Evolutionary conservation across 1,140 invertebrate genomes (phyloP), one percentile per base, ranked within the genome.

Genomic region (Drosophila tropicalis): DNA sequence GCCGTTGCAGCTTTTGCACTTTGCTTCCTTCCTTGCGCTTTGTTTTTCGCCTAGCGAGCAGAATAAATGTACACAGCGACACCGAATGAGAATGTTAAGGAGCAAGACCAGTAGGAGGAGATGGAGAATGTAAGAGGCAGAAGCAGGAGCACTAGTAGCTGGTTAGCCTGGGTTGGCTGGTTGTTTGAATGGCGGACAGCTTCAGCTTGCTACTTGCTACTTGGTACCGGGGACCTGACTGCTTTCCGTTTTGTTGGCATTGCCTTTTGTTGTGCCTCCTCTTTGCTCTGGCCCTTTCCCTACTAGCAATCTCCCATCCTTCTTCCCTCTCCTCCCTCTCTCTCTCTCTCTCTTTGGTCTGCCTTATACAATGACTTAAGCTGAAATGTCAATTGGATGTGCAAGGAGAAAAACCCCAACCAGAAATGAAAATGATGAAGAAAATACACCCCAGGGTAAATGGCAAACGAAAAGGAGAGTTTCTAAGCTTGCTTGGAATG

Each of bases 341-440:
- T 25, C 22, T 4, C 2, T 17, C 41, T 5, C 13, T 47, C 44
- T 22, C 17, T 51, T 3, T 51, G 44, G 10, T 84, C 76, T 84
- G 76, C 79, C 65, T 74, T 70, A 83, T 79, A 87, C 76, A 87
- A 87, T 87, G 84, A 87, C 84, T 87, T 87, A 87, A 87, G 83
- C 83, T 87, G 84, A 87, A 87, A 87, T 87, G 83, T 87, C 83
- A 87, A 87, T 87, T 87, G 83, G 83, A 89, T 86, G 80, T 82
- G 83, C 83, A 76, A 17, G 40, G 29, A 71, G 56, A 32, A 68
- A 22, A 51, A 58, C 58, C 40, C 57, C 56, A 34, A 54, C 57
- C 58, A 71, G 81, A 71, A 84, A 81, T 80, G 78, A 79, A 72
- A 79, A 87, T 87, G 79, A 89, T 83, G 84, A 80, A 80, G 84